Percentiles rank a stretch among this genome's conserved stretches.
Evolutionary conservation across 2,888 invertebrate species (phyloP).

Genomic region (Iphiclides podalirius): DNA sequence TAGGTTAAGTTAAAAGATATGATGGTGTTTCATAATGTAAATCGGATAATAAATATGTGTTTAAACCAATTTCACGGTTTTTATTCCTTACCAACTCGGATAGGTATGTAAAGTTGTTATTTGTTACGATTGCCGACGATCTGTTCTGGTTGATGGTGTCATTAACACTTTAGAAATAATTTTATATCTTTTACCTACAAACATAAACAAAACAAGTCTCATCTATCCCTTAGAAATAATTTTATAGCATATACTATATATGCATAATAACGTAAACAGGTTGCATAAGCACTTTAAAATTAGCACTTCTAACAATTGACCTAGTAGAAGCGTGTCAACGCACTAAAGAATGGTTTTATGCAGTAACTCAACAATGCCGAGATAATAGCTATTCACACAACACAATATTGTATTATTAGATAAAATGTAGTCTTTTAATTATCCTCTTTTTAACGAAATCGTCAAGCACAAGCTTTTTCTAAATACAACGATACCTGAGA

Average conservation of each 20-base stretch:
- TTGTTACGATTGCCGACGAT: not conserved
- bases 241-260: not conserved
- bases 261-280: not conserved
- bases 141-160: not conserved
- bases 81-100: conserved; percentile 25
- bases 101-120: conserved; percentile 27
- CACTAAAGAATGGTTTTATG: not conserved
- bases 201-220: not conserved
- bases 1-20: conserved; percentile 29
- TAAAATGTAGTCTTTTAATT: not conserved
- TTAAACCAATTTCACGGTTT: conserved; percentile 14
- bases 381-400: too few species aligned
- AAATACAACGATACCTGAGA: too few species aligned
- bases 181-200: not conserved
- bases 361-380: too few species aligned
- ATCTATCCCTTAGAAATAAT: too few species aligned
- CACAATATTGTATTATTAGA: conserved; percentile 2
- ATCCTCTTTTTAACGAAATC: not conserved
- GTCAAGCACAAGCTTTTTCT: too few species aligned
- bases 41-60: conserved; percentile 34
- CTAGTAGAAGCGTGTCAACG: conserved; percentile 18
- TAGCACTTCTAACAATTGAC: conserved; percentile 7
- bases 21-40: conserved; percentile 23
- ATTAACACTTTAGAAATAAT: not conserved
- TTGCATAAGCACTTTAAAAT: conserved; percentile 1